Conservation (phyloP, 2,888 invertebrate genomes). For the Metellina segmentata region DNA sequence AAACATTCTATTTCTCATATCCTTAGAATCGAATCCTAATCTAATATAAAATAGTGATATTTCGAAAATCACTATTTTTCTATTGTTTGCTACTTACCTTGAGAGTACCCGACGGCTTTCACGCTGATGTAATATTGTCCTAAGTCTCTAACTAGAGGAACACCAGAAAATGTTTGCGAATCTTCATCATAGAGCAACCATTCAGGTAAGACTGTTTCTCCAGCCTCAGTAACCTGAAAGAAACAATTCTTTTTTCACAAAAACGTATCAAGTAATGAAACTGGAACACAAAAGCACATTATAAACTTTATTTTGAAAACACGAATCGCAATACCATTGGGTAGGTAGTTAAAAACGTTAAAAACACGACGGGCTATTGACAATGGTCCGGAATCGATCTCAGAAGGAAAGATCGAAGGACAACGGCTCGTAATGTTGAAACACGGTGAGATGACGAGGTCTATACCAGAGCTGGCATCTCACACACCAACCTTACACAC, state of each 20-base stretch:
- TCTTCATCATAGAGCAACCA: slow-evolving; percentile 88
- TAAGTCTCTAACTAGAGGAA: slow-evolving; percentile 84
- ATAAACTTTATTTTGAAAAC: not conserved
- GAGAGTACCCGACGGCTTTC: slow-evolving; percentile 79
- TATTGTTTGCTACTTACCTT: slow-evolving; percentile 18
- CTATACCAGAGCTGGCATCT: too few relatives aligned
- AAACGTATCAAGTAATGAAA: not conserved
- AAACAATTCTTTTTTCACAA: not conserved
- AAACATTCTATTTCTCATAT: too few relatives aligned
- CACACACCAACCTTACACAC: too few relatives aligned
- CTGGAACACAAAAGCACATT: not conserved
- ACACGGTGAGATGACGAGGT: too few relatives aligned
- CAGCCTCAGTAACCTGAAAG: slow-evolving; percentile 78
- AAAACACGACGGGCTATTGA: too few relatives aligned
- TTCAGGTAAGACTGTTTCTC: slow-evolving; percentile 82
- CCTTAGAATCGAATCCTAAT: not conserved
- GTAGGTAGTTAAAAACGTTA: too few relatives aligned
- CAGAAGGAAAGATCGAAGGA: too few relatives aligned
- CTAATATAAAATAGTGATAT: not conserved
- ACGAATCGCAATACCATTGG: not conserved
- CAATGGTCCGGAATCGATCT: too few relatives aligned
- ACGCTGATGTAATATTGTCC: slow-evolving; percentile 85
- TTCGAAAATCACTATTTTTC: too few relatives aligned
- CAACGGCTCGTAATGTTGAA: too few relatives aligned
- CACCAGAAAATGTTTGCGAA: slow-evolving; percentile 87